Evolutionary conservation across 2,113 vertebrate genomes (phyloP).

Genomic region (Prunella fulvescens): DNA sequence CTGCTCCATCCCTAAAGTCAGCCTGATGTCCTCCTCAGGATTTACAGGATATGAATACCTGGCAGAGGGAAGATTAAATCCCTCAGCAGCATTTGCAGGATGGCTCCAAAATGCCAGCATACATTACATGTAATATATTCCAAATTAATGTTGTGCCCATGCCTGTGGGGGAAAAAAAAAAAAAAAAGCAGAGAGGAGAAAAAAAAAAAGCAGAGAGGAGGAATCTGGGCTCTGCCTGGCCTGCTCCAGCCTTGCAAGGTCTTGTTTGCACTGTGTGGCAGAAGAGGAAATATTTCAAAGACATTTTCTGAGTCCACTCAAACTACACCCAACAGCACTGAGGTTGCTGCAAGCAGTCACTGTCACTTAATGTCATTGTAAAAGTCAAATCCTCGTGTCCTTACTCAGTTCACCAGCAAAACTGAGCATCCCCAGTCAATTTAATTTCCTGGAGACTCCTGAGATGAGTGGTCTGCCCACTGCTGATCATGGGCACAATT

Average conservation of each 20-base stretch:
- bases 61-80: not conserved
- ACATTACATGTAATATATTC: not conserved
- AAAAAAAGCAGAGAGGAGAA: not conserved
- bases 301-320: not conserved
- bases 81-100: not conserved
- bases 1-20: not conserved
- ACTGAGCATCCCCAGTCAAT: not conserved
- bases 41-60: not conserved
- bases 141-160: not conserved
- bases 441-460: not conserved
- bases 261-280: not conserved
- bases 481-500: not conserved
- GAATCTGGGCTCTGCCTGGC: not conserved
- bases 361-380: not conserved
- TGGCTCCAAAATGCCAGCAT: not conserved
- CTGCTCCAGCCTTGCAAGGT: not conserved
- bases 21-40: not conserved
- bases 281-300: not conserved
- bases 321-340: not conserved
- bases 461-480: not conserved
- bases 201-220: not conserved
- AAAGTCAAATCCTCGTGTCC: not conserved
- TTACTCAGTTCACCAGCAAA: not conserved
- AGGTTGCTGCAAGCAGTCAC: not conserved
- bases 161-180: not conserved